Evolutionary conservation across 2,113 vertebrate genomes (phyloP).

Genomic region (Sceloporus undulatus): DNA sequence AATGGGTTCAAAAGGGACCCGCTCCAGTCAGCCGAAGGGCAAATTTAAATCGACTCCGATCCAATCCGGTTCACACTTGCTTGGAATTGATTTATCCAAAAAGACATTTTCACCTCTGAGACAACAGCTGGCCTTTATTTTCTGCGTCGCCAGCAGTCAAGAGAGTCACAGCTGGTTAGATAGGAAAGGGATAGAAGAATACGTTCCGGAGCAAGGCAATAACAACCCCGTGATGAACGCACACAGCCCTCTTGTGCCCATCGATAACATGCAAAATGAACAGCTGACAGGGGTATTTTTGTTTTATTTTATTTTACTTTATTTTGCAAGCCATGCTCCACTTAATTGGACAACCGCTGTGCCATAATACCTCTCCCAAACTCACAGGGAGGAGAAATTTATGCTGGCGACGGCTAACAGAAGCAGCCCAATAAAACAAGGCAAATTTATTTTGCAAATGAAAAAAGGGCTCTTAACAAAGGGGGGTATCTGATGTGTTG

Average conservation of each 20-base stretch:
- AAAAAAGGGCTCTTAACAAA: conserved; percentile 73
- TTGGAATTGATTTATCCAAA: neutral
- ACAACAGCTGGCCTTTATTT: conserved; percentile 31
- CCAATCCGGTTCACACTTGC: no score
- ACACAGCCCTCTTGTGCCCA: conserved; percentile 40
- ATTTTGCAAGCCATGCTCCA: conserved; percentile 55
- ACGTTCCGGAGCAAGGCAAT: neutral
- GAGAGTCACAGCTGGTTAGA: neutral
- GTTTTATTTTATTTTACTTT: conserved; percentile 37
- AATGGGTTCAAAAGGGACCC: no score
- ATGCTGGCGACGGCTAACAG: conserved; percentile 72
- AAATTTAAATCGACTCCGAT: no score
- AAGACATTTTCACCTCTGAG: neutral
- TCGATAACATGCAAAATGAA: conserved; percentile 51
- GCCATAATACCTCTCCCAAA: conserved; percentile 62
- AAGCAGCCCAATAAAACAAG: conserved; percentile 73
- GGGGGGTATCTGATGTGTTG: conserved; percentile 70
- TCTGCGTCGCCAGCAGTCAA: neutral
- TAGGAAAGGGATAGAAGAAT: neutral
- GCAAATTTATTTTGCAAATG: conserved; percentile 73
- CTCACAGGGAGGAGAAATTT: conserved; percentile 67
- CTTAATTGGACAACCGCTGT: conserved; percentile 76
- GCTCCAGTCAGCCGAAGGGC: no score
- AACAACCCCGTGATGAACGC: neutral
- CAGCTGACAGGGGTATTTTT: conserved; percentile 14